Evolutionary conservation across 2,888 invertebrate species (phyloP), one percentile per base, ranked within the genome.

Genomic region (Seladonia tumulorum): DNA sequence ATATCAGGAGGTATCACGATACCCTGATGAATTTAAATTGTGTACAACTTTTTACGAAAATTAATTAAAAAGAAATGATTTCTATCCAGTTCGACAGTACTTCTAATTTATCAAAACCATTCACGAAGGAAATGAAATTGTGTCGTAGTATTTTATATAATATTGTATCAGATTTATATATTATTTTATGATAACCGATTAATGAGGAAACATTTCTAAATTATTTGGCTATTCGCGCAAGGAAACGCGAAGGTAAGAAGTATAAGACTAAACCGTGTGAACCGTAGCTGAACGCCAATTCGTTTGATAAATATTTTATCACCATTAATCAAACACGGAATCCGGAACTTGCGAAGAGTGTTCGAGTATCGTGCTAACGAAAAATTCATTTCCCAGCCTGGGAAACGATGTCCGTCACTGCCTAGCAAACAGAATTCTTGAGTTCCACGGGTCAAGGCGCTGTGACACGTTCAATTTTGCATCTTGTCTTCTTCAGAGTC

Each of bases 371-470:
- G 68, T n/a, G 42, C n/a, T 45, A 63, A 79, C 25, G 60, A 29
- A 29, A 72, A 75, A 82, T 72, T 72, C 29, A 75, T 68, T 66
- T 53, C 16, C 16, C 16, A 75, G 60, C 10, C 47, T 47, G 45
- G 39, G 63, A 60, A 74, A 66, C 25, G 42, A 83, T 60, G 39
- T 70, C 57, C 25, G 29, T 25, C 16, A 47, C 47, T 7, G 47
- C 39, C 57, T 29, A 35, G 45, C 73, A 84, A 82, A 82, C 74
- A 60, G 83, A 84, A 84, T 84, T 82, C 74, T 53, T 73, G 68
- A 84, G 49, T 29, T 60, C 29, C 68, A 39, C 10, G n/a, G 1
- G 49, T 29, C 22, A 49, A 68, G 35, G 68, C 22, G 73, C 16
- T 10, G 74, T 70, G 63, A 82, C 39, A 25, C 76, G 66, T 73